These are phyloP conservation scores for Tetraodon nigroviridis DNA, from an alignment of 2,113 vertebrate species.

Conservation along the genomic window DNA sequence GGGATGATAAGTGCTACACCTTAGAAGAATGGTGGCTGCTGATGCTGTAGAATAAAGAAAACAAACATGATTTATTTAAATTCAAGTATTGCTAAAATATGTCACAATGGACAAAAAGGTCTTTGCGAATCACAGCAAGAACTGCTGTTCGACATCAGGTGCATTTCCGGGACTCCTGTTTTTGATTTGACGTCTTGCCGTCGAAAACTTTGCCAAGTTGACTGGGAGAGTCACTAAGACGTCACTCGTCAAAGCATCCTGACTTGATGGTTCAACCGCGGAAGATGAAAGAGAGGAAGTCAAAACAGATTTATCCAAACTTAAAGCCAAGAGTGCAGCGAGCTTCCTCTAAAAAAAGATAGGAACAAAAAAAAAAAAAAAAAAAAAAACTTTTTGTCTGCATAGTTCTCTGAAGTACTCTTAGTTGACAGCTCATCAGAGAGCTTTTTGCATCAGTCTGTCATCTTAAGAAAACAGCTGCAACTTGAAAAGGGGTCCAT, in stretches of 20 bases:
- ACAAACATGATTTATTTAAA: no score
- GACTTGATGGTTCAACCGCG: constrained; percentile 2
- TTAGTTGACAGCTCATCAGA: constrained; percentile 32
- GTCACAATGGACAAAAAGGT: no score
- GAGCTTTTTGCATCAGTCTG: constrained; percentile 20
- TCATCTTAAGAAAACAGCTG: constrained; percentile 26
- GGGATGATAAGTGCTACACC: no score
- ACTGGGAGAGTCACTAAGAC: background rate
- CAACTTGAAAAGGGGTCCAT: constrained; percentile 11
- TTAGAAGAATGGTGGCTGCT: no score
- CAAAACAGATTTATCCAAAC: background rate
- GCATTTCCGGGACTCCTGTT: background rate
- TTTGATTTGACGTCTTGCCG: background rate
- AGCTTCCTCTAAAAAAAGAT: background rate
- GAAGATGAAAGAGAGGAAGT: constrained; percentile 1
- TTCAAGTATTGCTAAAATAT: no score
- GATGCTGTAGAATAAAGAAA: no score
- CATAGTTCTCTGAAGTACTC: background rate
- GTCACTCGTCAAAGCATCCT: background rate
- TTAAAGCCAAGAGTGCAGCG: background rate
- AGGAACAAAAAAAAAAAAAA: background rate
- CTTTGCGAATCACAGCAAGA: no score
- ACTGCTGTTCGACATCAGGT: no score
- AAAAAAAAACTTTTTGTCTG: background rate
- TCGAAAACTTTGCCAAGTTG: background rate